Base-by-base conservation (phyloP, 1,140 invertebrate species). In the Metopolophium dirhodum region DNA sequence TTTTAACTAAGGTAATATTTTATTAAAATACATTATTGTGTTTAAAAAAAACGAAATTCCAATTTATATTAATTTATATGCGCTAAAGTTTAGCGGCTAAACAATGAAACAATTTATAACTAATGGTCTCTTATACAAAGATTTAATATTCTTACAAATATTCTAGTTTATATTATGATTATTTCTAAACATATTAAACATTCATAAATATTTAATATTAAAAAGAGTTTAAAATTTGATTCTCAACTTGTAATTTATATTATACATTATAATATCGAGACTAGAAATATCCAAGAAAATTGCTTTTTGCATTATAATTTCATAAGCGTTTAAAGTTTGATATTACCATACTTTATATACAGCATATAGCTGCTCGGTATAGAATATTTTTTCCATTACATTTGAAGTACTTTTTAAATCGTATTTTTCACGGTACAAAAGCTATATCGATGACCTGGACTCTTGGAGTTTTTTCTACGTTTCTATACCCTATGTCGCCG, bases 391-490 rank as follows among this genome's bases (percentile, higher is more conserved):
- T 77, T n/a, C 61, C n/a, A 77, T 77, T 77, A n/a, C 30, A 77
- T 77, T 77, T 14, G n/a, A 77, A n/a, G 61, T 77, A 77, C 4
- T 77, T 68, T 77, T 77, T n/a, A n/a, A 20, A 77, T 77, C 14
- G 61, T 77, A 77, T 77, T n/a, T n/a, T 77, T 77, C 30, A 77
- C 61, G 61, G 61, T 68, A 68, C 61, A 77, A n/a, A n/a, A 77
- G 61, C 61, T 77, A n/a, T 77, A 77, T 77, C 61, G 61, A 77
- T 77, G 61, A 77, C 61, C 61, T 77, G 61, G n/a, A 77, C 61
- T 77, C 61, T 0, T n/a, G 30, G 11, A 68, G 61, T n/a, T 77
- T 77, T 77, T 77, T 77, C 14, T 77, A n/a, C 61, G 30, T 14
- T n/a, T 77, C 11, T 77, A 77, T 77, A n/a, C 18, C 30, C 14